phyloP scores from a whole-genome alignment of 2,797 vertebrate genomes.

The Muscicapa striata region DNA sequence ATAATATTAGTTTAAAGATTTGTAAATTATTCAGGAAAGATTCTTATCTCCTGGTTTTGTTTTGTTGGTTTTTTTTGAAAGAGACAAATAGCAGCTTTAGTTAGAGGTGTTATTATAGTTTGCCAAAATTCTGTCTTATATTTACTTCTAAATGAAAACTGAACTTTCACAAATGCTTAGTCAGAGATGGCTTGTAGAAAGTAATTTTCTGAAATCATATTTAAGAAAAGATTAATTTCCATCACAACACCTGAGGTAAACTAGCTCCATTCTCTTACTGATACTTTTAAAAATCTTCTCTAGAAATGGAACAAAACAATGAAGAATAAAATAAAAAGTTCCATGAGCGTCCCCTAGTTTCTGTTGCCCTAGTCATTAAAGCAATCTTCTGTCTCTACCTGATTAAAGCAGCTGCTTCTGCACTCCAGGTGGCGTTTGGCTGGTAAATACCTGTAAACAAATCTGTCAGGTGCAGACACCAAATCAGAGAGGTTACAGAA shows the following conservation, averaged over 20 bases:
- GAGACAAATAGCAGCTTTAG: not conserved
- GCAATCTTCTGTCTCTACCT: not conserved
- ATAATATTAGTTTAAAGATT: not conserved
- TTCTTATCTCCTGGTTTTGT: not conserved
- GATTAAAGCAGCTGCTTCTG: slow-evolving; percentile 1
- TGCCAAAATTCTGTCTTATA: not conserved
- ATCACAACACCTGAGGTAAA: not conserved
- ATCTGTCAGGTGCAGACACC: not conserved
- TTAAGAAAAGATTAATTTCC: slow-evolving; percentile 2
- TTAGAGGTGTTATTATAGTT: not conserved
- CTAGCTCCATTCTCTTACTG: not conserved
- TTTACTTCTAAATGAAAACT: slow-evolving; percentile 31
- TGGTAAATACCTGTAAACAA: not conserved
- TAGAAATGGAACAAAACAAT: not conserved
- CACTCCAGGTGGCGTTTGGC: not conserved
- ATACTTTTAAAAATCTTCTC: not conserved
- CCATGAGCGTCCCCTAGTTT: not conserved
- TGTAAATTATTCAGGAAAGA: slow-evolving; percentile 25
- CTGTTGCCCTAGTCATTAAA: not conserved
- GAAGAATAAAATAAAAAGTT: not conserved
- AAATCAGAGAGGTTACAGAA: not conserved
- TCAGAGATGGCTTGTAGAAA: not conserved
- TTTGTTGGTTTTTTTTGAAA: not conserved
- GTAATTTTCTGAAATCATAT: not conserved
- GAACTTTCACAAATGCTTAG: not conserved